phyloP scores from a whole-genome alignment of 2,888 invertebrate species.

The Lycophotia porphyrea region DNA sequence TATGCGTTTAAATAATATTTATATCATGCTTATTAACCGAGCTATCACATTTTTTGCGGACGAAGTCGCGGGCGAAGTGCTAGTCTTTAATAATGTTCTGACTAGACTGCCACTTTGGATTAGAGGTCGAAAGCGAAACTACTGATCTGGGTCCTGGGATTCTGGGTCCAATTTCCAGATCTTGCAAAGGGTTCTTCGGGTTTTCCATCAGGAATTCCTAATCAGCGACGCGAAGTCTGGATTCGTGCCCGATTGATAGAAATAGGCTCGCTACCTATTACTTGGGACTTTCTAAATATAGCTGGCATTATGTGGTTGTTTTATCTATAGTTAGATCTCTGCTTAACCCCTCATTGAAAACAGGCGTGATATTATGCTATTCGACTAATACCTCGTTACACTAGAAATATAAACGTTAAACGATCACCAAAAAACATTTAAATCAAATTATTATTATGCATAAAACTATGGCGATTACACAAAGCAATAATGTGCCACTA shows the following conservation, averaged over 20 bases:
- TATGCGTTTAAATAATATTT: too few relatives aligned
- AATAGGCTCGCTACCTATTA: not conserved
- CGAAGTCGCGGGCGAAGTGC: too few relatives aligned
- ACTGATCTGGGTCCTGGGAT: too few relatives aligned
- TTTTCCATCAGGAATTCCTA: not conserved
- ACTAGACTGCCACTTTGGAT: not conserved
- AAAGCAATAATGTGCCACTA: slow-evolving; percentile 55
- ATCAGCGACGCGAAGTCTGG: not conserved
- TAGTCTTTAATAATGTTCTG: not conserved
- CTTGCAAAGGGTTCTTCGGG: not conserved
- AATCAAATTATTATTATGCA: slow-evolving; percentile 55
- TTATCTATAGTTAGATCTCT: not conserved
- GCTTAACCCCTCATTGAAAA: not conserved
- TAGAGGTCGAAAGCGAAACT: too few relatives aligned
- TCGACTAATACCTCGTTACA: not conserved
- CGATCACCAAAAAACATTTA: slow-evolving; percentile 32
- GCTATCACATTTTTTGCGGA: too few relatives aligned
- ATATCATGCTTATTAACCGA: too few relatives aligned
- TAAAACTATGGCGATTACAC: slow-evolving; percentile 60
- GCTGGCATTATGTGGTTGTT: not conserved
- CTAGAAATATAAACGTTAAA: not conserved
- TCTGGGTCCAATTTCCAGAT: not conserved
- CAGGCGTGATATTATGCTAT: not conserved
- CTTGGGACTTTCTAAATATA: not conserved
- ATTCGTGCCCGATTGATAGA: too few relatives aligned